Percentiles rank a stretch among this genome's conserved stretches.
phyloP scores from a whole-genome alignment of 2,113 vertebrate species.

The Pyrgilauda ruficollis region DNA sequence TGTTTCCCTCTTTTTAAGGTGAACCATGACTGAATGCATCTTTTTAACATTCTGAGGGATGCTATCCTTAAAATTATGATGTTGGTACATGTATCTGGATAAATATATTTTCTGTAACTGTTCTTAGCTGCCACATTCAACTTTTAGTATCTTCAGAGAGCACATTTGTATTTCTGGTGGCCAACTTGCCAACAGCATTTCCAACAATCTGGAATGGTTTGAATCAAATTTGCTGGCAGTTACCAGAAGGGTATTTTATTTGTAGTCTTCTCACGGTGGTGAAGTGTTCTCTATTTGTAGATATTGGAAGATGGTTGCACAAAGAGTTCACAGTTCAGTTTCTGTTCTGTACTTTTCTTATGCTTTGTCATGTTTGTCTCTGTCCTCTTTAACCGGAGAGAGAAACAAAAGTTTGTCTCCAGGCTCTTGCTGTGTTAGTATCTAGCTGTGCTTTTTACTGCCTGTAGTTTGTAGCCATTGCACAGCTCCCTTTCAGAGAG shows the following conservation, averaged over 20 bases:
- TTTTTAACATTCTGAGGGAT: background rate
- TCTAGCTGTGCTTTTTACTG: background rate
- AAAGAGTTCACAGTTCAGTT: background rate
- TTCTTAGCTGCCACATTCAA: background rate
- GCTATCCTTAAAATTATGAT: background rate
- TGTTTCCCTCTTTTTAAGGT: background rate
- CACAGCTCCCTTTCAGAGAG: background rate
- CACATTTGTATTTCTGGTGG: background rate
- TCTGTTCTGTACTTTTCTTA: background rate
- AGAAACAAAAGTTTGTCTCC: background rate
- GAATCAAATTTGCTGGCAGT: conserved; percentile 33
- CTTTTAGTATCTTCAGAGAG: background rate
- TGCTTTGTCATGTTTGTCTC: background rate
- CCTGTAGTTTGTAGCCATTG: background rate
- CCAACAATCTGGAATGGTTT: background rate
- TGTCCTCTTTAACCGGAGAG: background rate
- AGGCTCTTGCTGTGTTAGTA: background rate
- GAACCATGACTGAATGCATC: background rate
- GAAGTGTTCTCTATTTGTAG: background rate
- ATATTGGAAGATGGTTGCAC: background rate
- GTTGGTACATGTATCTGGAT: background rate
- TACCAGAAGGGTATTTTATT: background rate
- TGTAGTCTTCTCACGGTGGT: background rate
- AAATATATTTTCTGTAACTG: background rate
- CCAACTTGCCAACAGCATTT: background rate